Base-by-base conservation (phyloP, 1,140 invertebrate species). In the Zaprionus kolodkinae region DNA sequence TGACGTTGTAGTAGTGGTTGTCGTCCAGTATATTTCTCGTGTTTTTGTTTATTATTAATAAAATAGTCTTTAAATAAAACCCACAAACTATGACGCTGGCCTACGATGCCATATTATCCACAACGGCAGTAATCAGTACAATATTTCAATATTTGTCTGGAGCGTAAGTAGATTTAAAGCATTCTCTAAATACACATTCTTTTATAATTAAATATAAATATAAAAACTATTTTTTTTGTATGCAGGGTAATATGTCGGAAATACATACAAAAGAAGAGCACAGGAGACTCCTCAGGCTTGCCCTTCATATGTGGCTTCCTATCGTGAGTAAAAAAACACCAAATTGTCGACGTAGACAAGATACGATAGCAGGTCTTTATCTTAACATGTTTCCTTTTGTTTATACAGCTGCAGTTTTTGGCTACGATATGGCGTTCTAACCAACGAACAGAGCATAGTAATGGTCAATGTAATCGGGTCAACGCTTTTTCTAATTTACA, bases 251-350 rank as follows among this genome's bases (percentile, higher is more conserved):
- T 92, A 35, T 92, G 92, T 61, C 88, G 83, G 6, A 92, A 92
- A 48, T 92, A 92, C 50, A 82, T 92, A 57, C 84, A 92, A 66
- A 92, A 92, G 62, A 92, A 92, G 57, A 92, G 91, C 62, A 92
- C 85, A 6, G 83, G 89, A 10, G 86, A 96, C 83, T 93, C 95
- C 9, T 96, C 96, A 5, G 94, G 94, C 0, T 93, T 97, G 70
- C 95, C 96, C 57, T 97, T 97, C 93, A 92, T 96, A 62, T 95
- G 95, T 79, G 96, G 96, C 76, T 95, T 96, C 87, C 93, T 96
- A 86, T 96, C 96, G 95, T 96, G 94, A 94, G 95, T 94, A 43
- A 38, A 43, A 38, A 61, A 48, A 40, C 27, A 12, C 33, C 45
- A 21, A 74, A 40, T 60, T 85, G 84, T 70, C 66, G 36, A 88